Evolutionary conservation across 2,888 invertebrate species (phyloP).

Genomic region (Ptychoptera contaminata): DNA sequence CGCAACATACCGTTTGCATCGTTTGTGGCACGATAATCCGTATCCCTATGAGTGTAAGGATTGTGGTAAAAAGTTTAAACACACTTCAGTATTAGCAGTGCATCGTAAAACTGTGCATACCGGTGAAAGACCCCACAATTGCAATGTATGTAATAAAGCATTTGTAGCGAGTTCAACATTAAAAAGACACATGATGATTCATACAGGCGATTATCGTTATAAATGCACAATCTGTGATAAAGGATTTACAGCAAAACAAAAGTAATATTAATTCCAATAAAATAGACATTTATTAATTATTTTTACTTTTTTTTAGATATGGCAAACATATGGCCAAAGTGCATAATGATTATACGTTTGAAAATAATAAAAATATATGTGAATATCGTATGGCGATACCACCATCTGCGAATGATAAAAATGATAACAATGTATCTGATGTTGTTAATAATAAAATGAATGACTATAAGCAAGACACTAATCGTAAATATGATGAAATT

Average conservation of each 20-base stretch:
- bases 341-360: neutral
- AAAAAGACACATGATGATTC: neutral
- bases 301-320: neutral
- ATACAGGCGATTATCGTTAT: neutral
- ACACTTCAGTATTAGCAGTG: neutral
- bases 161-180: neutral
- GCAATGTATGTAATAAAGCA: neutral
- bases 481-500: too few relatives aligned
- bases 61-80: constrained; percentile 4
- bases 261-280: neutral
- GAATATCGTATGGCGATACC: neutral
- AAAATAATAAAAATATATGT: neutral
- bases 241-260: neutral
- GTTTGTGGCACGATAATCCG: constrained; percentile 3
- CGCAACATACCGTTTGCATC: constrained; percentile 1
- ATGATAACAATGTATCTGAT: too few relatives aligned
- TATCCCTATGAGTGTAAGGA: neutral
- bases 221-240: neutral
- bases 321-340: neutral
- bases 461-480: too few relatives aligned
- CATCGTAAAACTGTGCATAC: constrained; percentile 1
- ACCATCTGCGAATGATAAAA: neutral
- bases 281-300: neutral
- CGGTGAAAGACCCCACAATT: neutral
- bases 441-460: too few relatives aligned